phyloP scores from a whole-genome alignment of 2,888 invertebrate genomes.

The Timema cristinae region DNA sequence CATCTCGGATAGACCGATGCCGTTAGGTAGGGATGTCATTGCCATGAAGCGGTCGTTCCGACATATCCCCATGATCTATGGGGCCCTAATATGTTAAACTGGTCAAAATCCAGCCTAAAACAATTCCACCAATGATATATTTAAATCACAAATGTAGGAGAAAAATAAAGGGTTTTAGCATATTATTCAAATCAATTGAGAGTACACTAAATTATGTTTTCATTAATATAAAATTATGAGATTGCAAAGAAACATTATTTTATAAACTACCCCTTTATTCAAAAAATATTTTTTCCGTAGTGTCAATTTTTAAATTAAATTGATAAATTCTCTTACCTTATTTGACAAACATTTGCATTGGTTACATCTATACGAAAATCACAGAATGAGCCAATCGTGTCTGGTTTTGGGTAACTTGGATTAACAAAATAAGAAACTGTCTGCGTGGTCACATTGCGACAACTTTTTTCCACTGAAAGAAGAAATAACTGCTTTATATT shows the following conservation, averaged over 20 bases:
- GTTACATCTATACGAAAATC: conserved; percentile 55
- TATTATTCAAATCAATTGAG: no score
- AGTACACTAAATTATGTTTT: no score
- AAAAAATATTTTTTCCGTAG: no score
- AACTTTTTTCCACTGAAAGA: conserved; percentile 25
- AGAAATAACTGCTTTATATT: neutral
- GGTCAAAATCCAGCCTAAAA: conserved; percentile 52
- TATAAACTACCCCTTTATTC: no score
- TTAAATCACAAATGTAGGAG: neutral
- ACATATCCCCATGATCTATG: conserved; percentile 25
- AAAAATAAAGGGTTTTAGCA: neutral
- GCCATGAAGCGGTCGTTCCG: conserved; percentile 24
- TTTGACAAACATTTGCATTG: conserved; percentile 57
- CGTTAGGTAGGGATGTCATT: conserved; percentile 25
- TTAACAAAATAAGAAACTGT: conserved; percentile 25
- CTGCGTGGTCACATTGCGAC: conserved; percentile 22
- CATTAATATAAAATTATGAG: no score
- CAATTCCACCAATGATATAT: conserved; percentile 24
- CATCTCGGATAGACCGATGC: conserved; percentile 46
- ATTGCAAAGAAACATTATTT: neutral
- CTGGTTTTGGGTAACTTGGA: conserved; percentile 24
- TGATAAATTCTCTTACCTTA: conserved; percentile 44
- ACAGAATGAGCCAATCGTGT: conserved; percentile 38
- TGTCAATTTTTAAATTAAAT: neutral
- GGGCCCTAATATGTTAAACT: conserved; percentile 52